Base-by-base conservation (phyloP, 2,113 vertebrate species). In the Puma concolor region DNA sequence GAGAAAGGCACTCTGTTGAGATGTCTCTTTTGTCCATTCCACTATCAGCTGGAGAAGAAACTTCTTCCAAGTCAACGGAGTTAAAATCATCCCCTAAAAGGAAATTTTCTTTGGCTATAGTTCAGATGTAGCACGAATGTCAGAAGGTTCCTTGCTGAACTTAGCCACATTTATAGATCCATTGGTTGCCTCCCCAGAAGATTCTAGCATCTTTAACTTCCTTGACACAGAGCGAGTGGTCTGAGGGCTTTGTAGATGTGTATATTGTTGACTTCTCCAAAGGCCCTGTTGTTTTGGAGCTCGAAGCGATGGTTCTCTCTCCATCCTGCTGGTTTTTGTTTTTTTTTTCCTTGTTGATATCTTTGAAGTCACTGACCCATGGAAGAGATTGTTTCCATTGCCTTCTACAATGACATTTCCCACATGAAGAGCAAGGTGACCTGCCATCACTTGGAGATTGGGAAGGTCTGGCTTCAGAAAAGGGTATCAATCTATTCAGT, bases 341-440 rank as follows among this genome's bases (percentile, higher is more conserved):
- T 9, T 98, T 98, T 97, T 99, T 99, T n/a, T 99, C 99, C 94
- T 98, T 99, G 83, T 97, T 99, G 11, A 99, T 98, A 36, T 99
- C 99, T 97, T 99, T 99, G 90, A 99, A 99, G 95, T 99, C 99
- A 98, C 99, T 99, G 98, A 99, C 99, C 99, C 91, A 99, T 99
- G 99, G 99, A 99, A 96, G 99, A 99, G 98, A 99, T 99, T 2
- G 98, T 99, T 54, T 99, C 99, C 0, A 99, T 99, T 76, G 99
- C 99, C 0, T 99, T 99, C 91, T 99, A 99, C 93, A 99, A 99
- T 1, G 99, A 99, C 92, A 99, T 99, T 97, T 99, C 99, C 0
- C 99, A 99, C 96, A 99, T 99, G 99, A 99, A 99, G 98, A 99
- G 99, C 99, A 99, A 98, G 99, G 99, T 31, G 99, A 99, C 4